Evolutionary conservation across 2,888 invertebrate species (phyloP).

Genomic region (Plebejus melissa): DNA sequence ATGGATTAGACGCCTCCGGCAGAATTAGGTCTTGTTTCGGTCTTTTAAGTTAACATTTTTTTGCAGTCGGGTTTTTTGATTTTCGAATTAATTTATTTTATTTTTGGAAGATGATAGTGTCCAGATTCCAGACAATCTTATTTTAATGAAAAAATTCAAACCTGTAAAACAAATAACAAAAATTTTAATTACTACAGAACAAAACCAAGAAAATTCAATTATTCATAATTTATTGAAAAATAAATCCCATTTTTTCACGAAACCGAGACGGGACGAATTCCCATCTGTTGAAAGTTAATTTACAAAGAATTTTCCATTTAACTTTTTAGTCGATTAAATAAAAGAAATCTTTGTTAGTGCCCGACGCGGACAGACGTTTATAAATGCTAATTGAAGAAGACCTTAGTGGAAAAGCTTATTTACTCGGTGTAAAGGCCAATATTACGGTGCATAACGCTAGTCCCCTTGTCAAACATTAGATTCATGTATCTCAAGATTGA

Average conservation of each 20-base stretch:
- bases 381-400: background rate
- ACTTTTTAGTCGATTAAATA: slow-evolving; percentile 2
- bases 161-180: background rate
- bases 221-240: slow-evolving; percentile 6
- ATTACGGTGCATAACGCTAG: no score
- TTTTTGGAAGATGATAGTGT: no score
- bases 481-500: no score
- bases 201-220: background rate
- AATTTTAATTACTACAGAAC: background rate
- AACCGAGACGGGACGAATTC: background rate
- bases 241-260: background rate
- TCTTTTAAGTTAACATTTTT: no score
- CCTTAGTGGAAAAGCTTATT: background rate
- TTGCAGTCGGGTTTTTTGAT: no score
- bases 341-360: background rate
- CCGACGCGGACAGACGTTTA: background rate
- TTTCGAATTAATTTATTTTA: no score
- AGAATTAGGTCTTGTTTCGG: no score
- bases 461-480: no score
- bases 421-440: no score
- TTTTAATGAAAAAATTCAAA: background rate
- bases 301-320: slow-evolving; percentile 21
- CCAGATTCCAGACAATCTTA: no score
- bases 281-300: slow-evolving; percentile 21
- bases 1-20: no score